Evolutionary conservation across 2,797 vertebrate genomes (phyloP).

Genomic region (Rhinella marina): DNA sequence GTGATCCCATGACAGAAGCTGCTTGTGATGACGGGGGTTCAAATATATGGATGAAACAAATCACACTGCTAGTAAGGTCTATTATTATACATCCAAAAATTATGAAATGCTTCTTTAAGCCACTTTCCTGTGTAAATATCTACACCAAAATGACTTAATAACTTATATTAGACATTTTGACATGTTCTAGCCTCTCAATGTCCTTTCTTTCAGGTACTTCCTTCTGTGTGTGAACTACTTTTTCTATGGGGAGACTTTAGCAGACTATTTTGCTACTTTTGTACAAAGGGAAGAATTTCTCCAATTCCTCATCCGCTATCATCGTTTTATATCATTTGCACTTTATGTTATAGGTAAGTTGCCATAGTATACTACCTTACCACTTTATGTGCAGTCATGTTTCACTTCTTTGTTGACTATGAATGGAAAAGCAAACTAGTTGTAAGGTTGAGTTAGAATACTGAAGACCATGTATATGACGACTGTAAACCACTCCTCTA

Average conservation of each 20-base stretch:
- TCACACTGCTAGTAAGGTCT: too few species aligned
- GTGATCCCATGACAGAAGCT: too few species aligned
- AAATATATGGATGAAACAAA: too few species aligned
- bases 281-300: conserved; percentile 95
- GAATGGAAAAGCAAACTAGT: not conserved
- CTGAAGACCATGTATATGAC: too few species aligned
- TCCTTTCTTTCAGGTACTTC: conserved; percentile 84
- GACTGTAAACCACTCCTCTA: not conserved
- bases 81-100: too few species aligned
- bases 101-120: too few species aligned
- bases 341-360: conserved; percentile 91
- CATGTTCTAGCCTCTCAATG: not conserved
- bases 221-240: conserved; percentile 98
- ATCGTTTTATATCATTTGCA: conserved; percentile 96
- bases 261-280: conserved; percentile 92
- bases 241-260: conserved; percentile 97
- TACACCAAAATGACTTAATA: not conserved
- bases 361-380: not conserved
- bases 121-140: not conserved
- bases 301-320: conserved; percentile 95
- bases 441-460: too few species aligned
- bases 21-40: too few species aligned
- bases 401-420: not conserved
- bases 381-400: not conserved
- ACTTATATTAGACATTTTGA: not conserved